These are phyloP conservation scores for Mythimna loreyi DNA, from an alignment of 2,888 invertebrate species.

Conservation along the genomic window DNA sequence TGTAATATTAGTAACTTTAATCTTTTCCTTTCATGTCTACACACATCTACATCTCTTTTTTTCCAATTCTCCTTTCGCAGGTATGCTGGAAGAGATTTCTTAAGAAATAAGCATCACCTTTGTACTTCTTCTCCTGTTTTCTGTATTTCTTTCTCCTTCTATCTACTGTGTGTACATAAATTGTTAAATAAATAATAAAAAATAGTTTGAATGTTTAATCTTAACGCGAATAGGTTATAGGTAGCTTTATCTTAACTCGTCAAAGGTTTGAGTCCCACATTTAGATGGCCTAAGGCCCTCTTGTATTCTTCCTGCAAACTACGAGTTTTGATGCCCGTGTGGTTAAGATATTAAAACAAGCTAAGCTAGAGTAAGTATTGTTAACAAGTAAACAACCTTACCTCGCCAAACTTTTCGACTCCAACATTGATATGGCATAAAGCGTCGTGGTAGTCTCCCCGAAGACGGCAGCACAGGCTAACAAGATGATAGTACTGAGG, in stretches of 20 bases:
- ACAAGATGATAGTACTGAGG: conserved; percentile 80
- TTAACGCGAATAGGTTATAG: too few species aligned
- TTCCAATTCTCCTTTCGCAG: too few species aligned
- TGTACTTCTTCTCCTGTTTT: too few species aligned
- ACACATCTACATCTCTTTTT: too few species aligned
- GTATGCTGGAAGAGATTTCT: too few species aligned
- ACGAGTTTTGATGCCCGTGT: background rate
- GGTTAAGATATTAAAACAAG: background rate
- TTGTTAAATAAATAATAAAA: too few species aligned
- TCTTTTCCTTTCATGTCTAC: too few species aligned
- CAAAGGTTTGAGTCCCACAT: conserved; percentile 77
- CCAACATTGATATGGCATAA: conserved; percentile 78
- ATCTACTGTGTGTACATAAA: too few species aligned
- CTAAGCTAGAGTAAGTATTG: background rate
- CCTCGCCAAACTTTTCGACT: conserved; percentile 80
- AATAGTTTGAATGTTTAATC: too few species aligned
- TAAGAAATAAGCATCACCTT: too few species aligned
- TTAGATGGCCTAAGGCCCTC: conserved; percentile 79
- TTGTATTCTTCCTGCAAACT: conserved; percentile 65
- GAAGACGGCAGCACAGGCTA: conserved; percentile 79
- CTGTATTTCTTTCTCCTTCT: too few species aligned
- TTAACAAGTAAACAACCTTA: conserved; percentile 47
- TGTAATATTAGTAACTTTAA: too few species aligned
- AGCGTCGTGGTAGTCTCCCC: conserved; percentile 75
- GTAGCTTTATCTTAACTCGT: conserved; percentile 75